Evolutionary conservation across 2,888 invertebrate genomes (phyloP).

Genomic region (Craniophora ligustri): DNA sequence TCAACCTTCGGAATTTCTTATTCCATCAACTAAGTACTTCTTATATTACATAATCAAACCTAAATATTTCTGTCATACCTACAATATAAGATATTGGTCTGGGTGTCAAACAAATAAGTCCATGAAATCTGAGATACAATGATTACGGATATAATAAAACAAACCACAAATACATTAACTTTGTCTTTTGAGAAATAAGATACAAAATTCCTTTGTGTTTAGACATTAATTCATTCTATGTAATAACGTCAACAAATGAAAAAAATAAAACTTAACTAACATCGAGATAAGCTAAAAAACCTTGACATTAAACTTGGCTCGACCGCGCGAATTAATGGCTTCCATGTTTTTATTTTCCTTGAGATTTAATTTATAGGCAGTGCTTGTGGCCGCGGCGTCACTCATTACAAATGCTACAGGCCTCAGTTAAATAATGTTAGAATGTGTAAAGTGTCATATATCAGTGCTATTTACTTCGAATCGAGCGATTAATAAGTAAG

Average conservation of each 20-base stretch:
- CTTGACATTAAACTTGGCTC: slow-evolving; percentile 89
- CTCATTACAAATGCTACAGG: slow-evolving; percentile 84
- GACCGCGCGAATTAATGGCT: slow-evolving; percentile 88
- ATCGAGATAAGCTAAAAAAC: slow-evolving; percentile 86
- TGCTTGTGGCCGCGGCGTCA: slow-evolving; percentile 81
- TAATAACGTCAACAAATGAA: slow-evolving; percentile 79
- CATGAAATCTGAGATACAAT: slow-evolving; percentile 27
- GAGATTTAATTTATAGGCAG: slow-evolving; percentile 87
- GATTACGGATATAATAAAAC: slow-evolving; percentile 40
- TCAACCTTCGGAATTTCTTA: slow-evolving; percentile 8
- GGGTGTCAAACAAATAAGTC: slow-evolving; percentile 13
- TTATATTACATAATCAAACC: not conserved
- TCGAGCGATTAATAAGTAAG: slow-evolving; percentile 74
- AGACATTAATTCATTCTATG: slow-evolving; percentile 76
- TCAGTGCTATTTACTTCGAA: slow-evolving; percentile 79
- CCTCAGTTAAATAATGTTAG: slow-evolving; percentile 81
- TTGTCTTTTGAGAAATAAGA: slow-evolving; percentile 45
- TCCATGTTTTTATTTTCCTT: slow-evolving; percentile 89
- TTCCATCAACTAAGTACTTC: slow-evolving; percentile 1
- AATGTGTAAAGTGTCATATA: slow-evolving; percentile 85
- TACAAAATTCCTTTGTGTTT: slow-evolving; percentile 67
- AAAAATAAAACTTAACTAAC: slow-evolving; percentile 85
- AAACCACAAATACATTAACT: slow-evolving; percentile 37
- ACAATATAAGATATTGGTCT: not conserved
- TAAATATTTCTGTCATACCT: not conserved